Evolutionary conservation across 1,140 invertebrate species (phyloP).

Genomic region (Pseudomyrmex cubaensis): DNA sequence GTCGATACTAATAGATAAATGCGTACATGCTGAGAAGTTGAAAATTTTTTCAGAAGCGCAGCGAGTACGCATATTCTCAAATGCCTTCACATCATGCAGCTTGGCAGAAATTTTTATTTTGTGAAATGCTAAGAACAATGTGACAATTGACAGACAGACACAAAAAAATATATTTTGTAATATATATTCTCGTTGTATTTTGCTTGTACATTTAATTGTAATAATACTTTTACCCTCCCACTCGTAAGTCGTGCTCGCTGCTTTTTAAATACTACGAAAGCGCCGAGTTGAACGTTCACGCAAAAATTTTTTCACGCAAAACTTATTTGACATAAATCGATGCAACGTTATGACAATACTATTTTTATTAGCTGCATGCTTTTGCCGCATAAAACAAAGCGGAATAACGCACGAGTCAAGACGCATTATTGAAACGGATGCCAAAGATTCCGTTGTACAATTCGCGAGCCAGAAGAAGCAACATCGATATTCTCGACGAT

Average conservation of each 20-base stretch:
- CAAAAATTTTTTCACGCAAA: background rate
- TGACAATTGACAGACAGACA: background rate
- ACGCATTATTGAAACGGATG: conserved; percentile 53
- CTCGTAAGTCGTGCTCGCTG: background rate
- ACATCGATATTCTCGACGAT: conserved; percentile 47
- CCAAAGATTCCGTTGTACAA: conserved; percentile 52
- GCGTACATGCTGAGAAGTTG: conserved; percentile 6
- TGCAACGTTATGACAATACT: conserved; percentile 20
- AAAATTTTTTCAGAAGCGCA: background rate
- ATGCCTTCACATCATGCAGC: background rate
- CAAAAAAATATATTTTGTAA: background rate
- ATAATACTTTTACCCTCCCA: background rate
- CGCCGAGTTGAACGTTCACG: conserved; percentile 34
- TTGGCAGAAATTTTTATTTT: background rate
- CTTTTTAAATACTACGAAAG: conserved; percentile 19
- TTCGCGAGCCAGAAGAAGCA: conserved; percentile 45
- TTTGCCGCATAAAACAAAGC: conserved; percentile 59
- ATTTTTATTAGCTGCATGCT: conserved; percentile 36
- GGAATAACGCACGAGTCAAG: conserved; percentile 43
- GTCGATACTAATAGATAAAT: conserved; percentile 52
- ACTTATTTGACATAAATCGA: conserved; percentile 19
- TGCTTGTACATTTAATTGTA: background rate
- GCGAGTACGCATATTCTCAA: background rate
- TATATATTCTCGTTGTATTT: background rate
- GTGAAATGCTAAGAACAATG: background rate